Evolutionary conservation across 2,888 invertebrate genomes (phyloP).

Genomic region (Oasisia sp.): DNA sequence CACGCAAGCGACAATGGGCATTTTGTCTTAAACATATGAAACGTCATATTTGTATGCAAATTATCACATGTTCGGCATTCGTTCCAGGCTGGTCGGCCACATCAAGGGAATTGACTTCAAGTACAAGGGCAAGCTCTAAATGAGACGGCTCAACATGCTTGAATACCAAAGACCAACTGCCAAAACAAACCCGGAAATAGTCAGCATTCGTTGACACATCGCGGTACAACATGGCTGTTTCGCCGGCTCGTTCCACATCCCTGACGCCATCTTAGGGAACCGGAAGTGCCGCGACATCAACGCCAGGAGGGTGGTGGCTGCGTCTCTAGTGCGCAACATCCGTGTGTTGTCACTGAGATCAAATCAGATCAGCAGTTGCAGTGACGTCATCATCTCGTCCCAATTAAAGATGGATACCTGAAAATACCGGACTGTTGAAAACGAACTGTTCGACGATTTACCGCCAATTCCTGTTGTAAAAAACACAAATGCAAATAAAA

Average conservation of each 20-base stretch:
- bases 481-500: neutral
- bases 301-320: neutral
- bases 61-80: neutral
- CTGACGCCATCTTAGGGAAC: neutral
- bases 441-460: conserved; percentile 12
- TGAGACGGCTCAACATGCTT: neutral
- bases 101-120: conserved; percentile 36
- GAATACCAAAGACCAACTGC: neutral
- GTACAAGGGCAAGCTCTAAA: conserved; percentile 35
- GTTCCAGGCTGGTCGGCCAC: conserved; percentile 36
- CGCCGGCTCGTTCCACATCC: neutral
- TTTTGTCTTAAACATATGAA: neutral
- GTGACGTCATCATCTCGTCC: neutral
- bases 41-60: neutral
- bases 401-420: neutral
- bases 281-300: neutral
- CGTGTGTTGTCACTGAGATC: neutral
- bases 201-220: neutral
- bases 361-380: neutral
- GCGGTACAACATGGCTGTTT: neutral
- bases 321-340: neutral
- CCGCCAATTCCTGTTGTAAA: neutral
- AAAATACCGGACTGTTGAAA: neutral
- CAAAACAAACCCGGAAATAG: neutral
- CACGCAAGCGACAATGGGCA: neutral